Conservation (phyloP, 2,888 invertebrate species). For the Drosophila gaucha region DNA sequence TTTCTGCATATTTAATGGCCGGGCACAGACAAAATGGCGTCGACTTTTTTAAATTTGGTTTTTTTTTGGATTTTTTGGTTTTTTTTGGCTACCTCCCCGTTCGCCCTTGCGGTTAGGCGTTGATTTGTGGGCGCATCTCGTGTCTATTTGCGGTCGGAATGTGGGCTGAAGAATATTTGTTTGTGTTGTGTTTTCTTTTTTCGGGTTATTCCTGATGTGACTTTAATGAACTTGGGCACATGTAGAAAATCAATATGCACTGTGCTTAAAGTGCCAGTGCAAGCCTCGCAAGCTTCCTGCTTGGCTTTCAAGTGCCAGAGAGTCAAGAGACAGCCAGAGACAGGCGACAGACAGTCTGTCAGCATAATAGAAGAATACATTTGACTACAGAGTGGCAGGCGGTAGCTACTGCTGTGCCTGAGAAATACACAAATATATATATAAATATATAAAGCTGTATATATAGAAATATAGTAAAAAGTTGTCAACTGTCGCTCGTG, state of each 20-base stretch:
- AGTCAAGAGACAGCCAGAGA: conserved; percentile 20
- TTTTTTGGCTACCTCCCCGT: conserved; percentile 13
- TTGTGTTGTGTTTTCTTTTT: conserved; percentile 16
- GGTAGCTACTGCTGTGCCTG: conserved; percentile 23
- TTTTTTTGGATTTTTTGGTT: conserved; percentile 31
- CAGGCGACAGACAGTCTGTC: conserved; percentile 42
- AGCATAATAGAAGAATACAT: conserved; percentile 68
- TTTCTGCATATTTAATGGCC: conserved; percentile 77
- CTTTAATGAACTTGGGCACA: conserved; percentile 72
- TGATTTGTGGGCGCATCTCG: conserved; percentile 73
- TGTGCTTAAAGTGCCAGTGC: conserved; percentile 49
- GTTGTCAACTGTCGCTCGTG: conserved; percentile 68
- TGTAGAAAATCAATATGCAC: conserved; percentile 63
- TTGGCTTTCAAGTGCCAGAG: conserved; percentile 30
- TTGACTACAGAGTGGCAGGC: conserved; percentile 10
- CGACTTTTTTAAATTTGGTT: conserved; percentile 19
- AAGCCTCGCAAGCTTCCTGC: conserved; percentile 35
- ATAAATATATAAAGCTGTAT: neutral
- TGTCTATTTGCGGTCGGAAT: conserved; percentile 73
- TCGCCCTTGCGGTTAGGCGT: conserved; percentile 67
- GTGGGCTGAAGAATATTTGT: conserved; percentile 44
- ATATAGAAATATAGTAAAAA: conserved; percentile 36
- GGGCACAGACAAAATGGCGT: conserved; percentile 75
- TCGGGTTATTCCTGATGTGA: conserved; percentile 60
- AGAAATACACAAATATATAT: conserved; percentile 6